Evolutionary conservation across 2,797 vertebrate species (phyloP).

Genomic region (Carapus acus): DNA sequence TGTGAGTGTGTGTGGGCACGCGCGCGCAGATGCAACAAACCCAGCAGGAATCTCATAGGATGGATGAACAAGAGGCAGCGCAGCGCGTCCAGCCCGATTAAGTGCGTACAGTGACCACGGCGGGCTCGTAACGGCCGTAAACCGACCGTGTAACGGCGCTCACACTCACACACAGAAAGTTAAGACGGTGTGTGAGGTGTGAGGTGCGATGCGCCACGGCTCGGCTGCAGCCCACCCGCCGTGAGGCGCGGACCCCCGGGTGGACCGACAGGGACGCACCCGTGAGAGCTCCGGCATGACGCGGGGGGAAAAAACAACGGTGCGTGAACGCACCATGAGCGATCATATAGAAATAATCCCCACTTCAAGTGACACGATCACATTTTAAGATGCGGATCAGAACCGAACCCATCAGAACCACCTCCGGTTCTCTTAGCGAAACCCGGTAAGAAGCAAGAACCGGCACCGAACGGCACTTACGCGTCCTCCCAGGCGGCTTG

Average conservation of each 20-base stretch:
- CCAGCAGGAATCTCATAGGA: background rate
- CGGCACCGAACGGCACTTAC: conserved; percentile 40
- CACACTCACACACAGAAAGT: too few relatives aligned
- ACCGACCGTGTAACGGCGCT: background rate
- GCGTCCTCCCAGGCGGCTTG: conserved; percentile 7
- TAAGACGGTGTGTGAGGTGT: background rate
- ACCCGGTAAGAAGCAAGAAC: too few relatives aligned
- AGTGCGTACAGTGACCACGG: too few relatives aligned
- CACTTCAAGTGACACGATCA: too few relatives aligned
- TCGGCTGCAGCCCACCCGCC: conserved; percentile 6
- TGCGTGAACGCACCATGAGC: too few relatives aligned
- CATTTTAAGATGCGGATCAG: too few relatives aligned
- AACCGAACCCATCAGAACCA: too few relatives aligned
- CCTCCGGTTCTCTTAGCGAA: too few relatives aligned
- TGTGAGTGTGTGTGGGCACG: background rate
- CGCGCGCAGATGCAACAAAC: conserved; percentile 16
- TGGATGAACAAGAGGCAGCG: conserved; percentile 1
- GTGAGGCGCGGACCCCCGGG: conserved; percentile 2
- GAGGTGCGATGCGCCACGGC: conserved; percentile 23
- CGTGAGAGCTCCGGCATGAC: background rate
- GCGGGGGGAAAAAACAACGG: background rate
- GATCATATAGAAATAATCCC: too few relatives aligned
- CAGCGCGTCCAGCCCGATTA: too few relatives aligned
- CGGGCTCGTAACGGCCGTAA: background rate
- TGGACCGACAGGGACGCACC: background rate